Base-by-base conservation (phyloP, 2,113 vertebrate genomes). In the Salvelinus sp. region DNA sequence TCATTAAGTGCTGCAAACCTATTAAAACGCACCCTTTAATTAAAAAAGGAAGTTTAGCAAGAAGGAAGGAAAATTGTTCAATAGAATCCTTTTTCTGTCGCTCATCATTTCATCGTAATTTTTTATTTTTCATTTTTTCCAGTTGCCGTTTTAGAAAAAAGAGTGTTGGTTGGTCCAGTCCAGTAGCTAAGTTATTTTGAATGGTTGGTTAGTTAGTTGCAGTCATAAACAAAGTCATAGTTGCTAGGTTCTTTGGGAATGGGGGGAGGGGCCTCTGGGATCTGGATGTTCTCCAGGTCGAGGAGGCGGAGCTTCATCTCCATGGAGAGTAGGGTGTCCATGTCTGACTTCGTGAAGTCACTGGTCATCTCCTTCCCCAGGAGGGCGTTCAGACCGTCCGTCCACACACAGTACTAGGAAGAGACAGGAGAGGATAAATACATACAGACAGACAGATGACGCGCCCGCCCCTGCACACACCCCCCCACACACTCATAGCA, bases 211-310 rank as follows among this genome's bases (percentile, higher is more conserved):
- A 44, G 38, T 44, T 44, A 99, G 91, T 98, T 99, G 93, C 97
- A 99, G 95, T 99, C 97, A 76, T 99, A 99, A 92, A 99, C 98
- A 90, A 99, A 99, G 93, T 99, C 96, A 67, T 99, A 99, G 93
- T 99, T 99, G 95, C 97, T 99, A 82, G 98, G 98, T 83, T 99
- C 98, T 95, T 99, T 99, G 91, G 98, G 97, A 91, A 99, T 97
- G 0, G 98, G 98, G 25, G 98, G 97, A 18, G 98, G 97, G 16
- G 96, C 97, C 57, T 99, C 98, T 0, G 98, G 98, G 86, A 99
- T 99, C 92, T 97, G 97, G 91, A 99, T 98, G 91, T 99, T 99
- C 86, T 99, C 98, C 91, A 99, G 88, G 92, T 99, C 98, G 38
- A 99, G 94, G 83, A 99, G 97, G 81, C 97, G 97, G 28, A 99